These are phyloP conservation scores for Bradynema listronoti DNA, from an alignment of 1,140 invertebrate species.

Conservation along the genomic window DNA sequence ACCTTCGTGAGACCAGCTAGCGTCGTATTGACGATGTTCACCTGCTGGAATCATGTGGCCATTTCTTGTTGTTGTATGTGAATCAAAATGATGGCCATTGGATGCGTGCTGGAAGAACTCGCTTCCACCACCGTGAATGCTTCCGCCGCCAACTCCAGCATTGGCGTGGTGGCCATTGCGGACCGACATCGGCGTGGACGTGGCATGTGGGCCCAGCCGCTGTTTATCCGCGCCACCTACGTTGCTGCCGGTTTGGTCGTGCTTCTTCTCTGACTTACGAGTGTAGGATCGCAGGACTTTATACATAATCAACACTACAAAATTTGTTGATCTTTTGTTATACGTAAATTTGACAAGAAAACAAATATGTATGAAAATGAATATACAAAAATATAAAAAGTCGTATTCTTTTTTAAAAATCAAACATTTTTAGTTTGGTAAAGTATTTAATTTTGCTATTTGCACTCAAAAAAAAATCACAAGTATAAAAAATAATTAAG, in stretches of 20 bases:
- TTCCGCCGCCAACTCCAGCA: constrained; percentile 10
- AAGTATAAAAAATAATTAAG: too few relatives aligned
- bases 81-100: constrained; percentile 7
- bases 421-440: too few relatives aligned
- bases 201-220: constrained; percentile 11
- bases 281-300: constrained; percentile 49
- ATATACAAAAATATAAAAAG: too few relatives aligned
- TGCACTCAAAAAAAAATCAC: too few relatives aligned
- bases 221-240: background rate
- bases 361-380: too few relatives aligned
- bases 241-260: constrained; percentile 34
- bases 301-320: too few relatives aligned
- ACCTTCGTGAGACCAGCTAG: constrained; percentile 13
- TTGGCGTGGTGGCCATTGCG: too few relatives aligned
- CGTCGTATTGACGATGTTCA: constrained; percentile 31
- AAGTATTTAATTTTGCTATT: too few relatives aligned
- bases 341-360: too few relatives aligned
- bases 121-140: constrained; percentile 7
- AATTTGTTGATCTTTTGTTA: too few relatives aligned
- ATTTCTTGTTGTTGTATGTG: constrained; percentile 5
- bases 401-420: too few relatives aligned
- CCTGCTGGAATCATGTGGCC: constrained; percentile 5
- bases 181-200: constrained; percentile 27
- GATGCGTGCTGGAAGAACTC: background rate
- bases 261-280: constrained; percentile 50